Evolutionary conservation across 2,888 invertebrate genomes (phyloP), one percentile per base, ranked within the genome.

Genomic region (Abrostola triplasia): DNA sequence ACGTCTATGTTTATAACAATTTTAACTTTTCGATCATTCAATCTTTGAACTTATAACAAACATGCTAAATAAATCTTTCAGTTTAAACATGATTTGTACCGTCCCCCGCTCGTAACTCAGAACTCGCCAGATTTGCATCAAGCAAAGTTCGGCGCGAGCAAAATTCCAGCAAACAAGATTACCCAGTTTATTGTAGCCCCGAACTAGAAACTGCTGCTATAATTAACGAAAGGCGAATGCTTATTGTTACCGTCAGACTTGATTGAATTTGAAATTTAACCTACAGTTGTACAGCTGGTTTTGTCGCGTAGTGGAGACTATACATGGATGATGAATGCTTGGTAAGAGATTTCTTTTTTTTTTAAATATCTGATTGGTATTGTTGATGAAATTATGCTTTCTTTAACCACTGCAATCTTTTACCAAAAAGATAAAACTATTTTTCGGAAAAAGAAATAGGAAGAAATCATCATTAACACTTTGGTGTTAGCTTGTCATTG

Each of bases 81-180:
- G 70, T 56, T 64, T 48, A 50, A 59, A 78, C 56, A 69, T 53
- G 55, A n/a, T 57, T 62, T 51, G 36, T 35, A 69, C 51, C 57
- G 51, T 47, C 49, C 49, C 37, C 62, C 68, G 70, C 76, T 55
- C 55, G 44, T 58, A 56, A 57, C 74, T 59, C 64, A 9, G 55
- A 62, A 47, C 55, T 53, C 63, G 56, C 53, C 73, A 85, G 79
- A 84, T 85, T 85, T 85, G 83, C 84, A 85, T 86, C 77, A 69
- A 74, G 66, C 79, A 72, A 85, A 86, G 86, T 88, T 85, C 67
- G 70, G 70, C 78, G 73, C 77, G 63, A 60, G 79, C 84, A 75
- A 79, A 86, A 86, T 84, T 81, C 79, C 81, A 79, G 81, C 84
- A 87, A 89, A 88, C 86, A 86, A 84, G 87, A 89, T 89, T 89